A percentile compares a stretch with the other conserved stretches of the same genome.
Conservation (phyloP, 2,113 vertebrate genomes). For the Cynocephalus volans region DNA sequence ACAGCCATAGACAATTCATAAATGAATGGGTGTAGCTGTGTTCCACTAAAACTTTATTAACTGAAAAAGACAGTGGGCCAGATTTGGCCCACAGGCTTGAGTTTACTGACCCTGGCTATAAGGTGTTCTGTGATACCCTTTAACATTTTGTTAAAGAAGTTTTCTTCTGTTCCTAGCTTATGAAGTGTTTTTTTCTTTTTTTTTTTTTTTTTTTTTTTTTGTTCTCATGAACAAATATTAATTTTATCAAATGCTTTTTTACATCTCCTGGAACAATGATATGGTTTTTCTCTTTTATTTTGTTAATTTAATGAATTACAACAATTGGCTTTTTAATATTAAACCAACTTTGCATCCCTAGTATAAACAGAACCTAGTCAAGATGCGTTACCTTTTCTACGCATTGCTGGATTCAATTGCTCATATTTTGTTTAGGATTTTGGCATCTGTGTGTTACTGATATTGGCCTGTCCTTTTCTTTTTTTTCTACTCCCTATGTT, state of each 20-base stretch:
- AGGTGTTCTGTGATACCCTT: slow-evolving; percentile 8
- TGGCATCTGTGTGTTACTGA: neutral
- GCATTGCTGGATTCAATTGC: neutral
- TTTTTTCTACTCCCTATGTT: neutral
- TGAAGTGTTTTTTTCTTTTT: slow-evolving; percentile 12
- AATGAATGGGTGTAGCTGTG: neutral
- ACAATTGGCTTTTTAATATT: neutral
- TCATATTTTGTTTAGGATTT: neutral
- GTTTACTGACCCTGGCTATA: neutral
- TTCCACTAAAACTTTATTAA: neutral
- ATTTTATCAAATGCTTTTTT: slow-evolving; percentile 61
- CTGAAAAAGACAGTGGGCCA: neutral
- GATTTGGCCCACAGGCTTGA: neutral
- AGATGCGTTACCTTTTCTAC: neutral
- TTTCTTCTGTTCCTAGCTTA: neutral
- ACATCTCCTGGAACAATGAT: slow-evolving; percentile 36
- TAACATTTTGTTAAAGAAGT: neutral
- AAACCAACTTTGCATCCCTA: neutral
- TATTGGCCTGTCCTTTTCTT: neutral
- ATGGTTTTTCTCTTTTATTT: slow-evolving; percentile 6
- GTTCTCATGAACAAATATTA: neutral
- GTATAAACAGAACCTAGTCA: neutral
- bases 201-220: neutral
- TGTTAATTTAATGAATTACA: neutral
- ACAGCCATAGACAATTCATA: fast-evolving